Conservation (phyloP, 1,140 invertebrate genomes). For the Caenorhabditis latens region DNA sequence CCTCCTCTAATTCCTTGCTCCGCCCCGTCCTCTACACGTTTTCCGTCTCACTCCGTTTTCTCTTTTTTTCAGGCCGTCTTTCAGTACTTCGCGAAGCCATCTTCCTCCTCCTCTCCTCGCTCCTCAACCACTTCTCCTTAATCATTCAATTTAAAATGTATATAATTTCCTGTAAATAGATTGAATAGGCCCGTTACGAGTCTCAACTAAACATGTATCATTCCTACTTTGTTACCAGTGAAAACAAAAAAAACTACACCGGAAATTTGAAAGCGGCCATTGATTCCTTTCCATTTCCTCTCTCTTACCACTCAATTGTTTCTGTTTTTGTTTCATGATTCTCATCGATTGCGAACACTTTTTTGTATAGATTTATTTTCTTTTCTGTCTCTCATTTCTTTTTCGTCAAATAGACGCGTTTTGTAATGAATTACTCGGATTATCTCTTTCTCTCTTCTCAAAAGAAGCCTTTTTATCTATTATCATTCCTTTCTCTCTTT, state of each 20-base stretch:
- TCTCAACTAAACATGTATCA: too few relatives aligned
- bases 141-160: too few relatives aligned
- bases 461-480: neutral
- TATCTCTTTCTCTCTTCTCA: neutral
- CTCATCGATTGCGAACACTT: neutral
- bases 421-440: conserved; percentile 36
- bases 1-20: neutral
- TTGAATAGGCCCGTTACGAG: too few relatives aligned
- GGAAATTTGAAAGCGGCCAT: too few relatives aligned
- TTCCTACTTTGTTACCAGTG: too few relatives aligned
- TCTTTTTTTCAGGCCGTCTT: conserved; percentile 28
- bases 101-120: neutral
- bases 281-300: neutral
- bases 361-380: neutral
- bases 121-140: neutral
- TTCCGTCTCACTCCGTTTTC: neutral
- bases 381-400: neutral
- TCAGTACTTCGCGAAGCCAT: conserved; percentile 11
- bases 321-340: neutral
- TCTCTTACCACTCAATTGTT: neutral
- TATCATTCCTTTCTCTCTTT: neutral
- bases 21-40: neutral
- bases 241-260: too few relatives aligned
- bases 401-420: neutral
- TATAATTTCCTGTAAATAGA: conserved; percentile 29